phyloP scores from a whole-genome alignment of 2,797 vertebrate genomes.

The Galago senegalensis region DNA sequence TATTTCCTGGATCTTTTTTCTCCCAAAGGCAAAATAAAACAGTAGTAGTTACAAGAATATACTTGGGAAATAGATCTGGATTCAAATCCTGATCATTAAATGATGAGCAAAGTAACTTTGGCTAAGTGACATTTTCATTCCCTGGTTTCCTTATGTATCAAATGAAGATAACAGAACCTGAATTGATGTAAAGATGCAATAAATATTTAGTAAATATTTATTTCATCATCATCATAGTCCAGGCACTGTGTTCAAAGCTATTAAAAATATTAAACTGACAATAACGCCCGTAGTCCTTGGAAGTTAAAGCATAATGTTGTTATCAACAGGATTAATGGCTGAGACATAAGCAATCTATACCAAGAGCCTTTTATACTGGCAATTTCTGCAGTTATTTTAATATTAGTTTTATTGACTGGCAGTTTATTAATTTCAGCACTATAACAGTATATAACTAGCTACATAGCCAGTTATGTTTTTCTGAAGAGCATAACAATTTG shows the following conservation, averaged over 20 bases:
- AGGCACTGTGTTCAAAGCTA: not conserved
- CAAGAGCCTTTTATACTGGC: not conserved
- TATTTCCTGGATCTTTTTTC: not conserved
- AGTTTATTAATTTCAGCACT: not conserved
- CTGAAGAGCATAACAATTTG: not conserved
- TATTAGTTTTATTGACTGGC: not conserved
- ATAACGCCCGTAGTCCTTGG: not conserved
- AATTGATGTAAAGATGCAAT: not conserved
- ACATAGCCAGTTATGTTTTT: not conserved
- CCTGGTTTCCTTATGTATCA: not conserved
- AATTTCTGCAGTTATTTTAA: slow-evolving; percentile 39
- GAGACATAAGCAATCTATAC: not conserved
- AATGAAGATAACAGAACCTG: not conserved
- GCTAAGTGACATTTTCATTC: not conserved
- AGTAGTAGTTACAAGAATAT: not conserved
- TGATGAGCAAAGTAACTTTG: not conserved
- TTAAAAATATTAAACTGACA: not conserved
- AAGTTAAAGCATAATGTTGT: slow-evolving; percentile 3
- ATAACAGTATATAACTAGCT: not conserved
- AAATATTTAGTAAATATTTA: not conserved
- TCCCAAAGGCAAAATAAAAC: not conserved
- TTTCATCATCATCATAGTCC: not conserved
- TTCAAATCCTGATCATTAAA: not conserved
- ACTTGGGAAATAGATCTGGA: not conserved
- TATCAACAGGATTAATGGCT: not conserved